Conservation (phyloP, 2,888 invertebrate genomes). For the Melinopterus prodromus region DNA sequence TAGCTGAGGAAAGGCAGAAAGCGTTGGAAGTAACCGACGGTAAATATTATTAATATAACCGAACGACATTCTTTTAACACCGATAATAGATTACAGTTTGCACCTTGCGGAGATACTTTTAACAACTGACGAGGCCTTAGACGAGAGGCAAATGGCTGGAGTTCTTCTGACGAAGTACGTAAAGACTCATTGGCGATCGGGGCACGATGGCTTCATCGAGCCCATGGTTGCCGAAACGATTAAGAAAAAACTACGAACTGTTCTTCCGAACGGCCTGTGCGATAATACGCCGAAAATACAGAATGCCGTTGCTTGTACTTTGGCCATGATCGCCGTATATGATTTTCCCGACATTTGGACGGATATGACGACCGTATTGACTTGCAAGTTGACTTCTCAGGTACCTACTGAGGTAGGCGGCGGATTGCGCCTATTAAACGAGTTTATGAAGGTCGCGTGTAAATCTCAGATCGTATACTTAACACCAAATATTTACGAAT, state of each 20-base stretch:
- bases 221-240: constrained; percentile 37
- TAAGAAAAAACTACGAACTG: constrained; percentile 39
- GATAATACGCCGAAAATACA: constrained; percentile 36
- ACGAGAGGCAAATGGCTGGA: constrained; percentile 43
- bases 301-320: constrained; percentile 37
- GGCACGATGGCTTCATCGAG: constrained; percentile 35
- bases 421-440: constrained; percentile 39
- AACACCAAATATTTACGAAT: constrained; percentile 34
- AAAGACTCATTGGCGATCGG: constrained; percentile 39
- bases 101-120: constrained; percentile 42
- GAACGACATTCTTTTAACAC: neutral
- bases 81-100: constrained; percentile 41
- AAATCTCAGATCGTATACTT: constrained; percentile 29
- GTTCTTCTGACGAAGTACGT: constrained; percentile 42
- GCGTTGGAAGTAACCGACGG: constrained; percentile 52
- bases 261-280: constrained; percentile 39
- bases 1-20: constrained; percentile 50
- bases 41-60: constrained; percentile 37
- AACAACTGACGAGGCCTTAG: constrained; percentile 42
- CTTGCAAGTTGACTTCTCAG: constrained; percentile 34
- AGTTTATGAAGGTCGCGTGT: constrained; percentile 36
- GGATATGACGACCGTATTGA: constrained; percentile 32
- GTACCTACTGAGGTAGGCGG: constrained; percentile 37
- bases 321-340: constrained; percentile 38
- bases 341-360: constrained; percentile 42